Percentiles rank a stretch among this genome's conserved stretches.
phyloP scores from a whole-genome alignment of 2,888 invertebrate species.

The Melipona bicolor region DNA sequence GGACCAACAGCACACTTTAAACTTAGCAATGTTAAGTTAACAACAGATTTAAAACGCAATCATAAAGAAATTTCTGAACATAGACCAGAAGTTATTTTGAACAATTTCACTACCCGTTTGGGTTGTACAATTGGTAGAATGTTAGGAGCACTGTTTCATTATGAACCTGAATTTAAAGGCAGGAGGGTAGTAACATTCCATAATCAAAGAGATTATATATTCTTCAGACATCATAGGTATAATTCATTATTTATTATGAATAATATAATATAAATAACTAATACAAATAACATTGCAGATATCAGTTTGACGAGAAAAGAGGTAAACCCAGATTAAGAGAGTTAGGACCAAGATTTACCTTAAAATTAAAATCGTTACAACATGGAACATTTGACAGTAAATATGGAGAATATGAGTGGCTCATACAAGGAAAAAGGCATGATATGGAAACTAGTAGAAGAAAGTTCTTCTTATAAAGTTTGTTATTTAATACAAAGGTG shows the following conservation, averaged over 20 bases:
- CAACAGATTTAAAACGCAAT: slow-evolving; percentile 92
- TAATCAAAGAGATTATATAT: slow-evolving; percentile 99
- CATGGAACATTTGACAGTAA: slow-evolving; percentile 99
- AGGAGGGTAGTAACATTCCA: slow-evolving; percentile 98
- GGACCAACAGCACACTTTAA: slow-evolving; percentile 99
- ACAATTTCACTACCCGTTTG: slow-evolving; percentile 97
- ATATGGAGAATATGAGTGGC: slow-evolving; percentile 98
- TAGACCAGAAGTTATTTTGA: slow-evolving; percentile 96
- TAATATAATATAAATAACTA: neutral
- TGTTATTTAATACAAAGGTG: slow-evolving; percentile 6
- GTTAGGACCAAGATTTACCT: slow-evolving; percentile 98
- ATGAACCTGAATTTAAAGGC: slow-evolving; percentile 97
- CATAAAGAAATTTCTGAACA: slow-evolving; percentile 94
- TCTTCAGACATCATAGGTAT: slow-evolving; percentile 98
- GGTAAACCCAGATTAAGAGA: slow-evolving; percentile 93
- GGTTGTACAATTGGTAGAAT: slow-evolving; percentile 96
- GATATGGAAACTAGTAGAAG: slow-evolving; percentile 97
- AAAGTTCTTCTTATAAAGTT: slow-evolving; percentile 94
- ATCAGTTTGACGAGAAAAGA: slow-evolving; percentile 93
- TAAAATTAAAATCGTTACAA: slow-evolving; percentile 96
- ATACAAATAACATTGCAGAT: slow-evolving; percentile 85
- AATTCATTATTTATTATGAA: neutral
- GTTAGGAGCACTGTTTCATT: slow-evolving; percentile 97
- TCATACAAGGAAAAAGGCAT: slow-evolving; percentile 94
- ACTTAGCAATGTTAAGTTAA: slow-evolving; percentile 95